Conservation (phyloP, 1,140 invertebrate species). For the Drosophila gunungcola region DNA sequence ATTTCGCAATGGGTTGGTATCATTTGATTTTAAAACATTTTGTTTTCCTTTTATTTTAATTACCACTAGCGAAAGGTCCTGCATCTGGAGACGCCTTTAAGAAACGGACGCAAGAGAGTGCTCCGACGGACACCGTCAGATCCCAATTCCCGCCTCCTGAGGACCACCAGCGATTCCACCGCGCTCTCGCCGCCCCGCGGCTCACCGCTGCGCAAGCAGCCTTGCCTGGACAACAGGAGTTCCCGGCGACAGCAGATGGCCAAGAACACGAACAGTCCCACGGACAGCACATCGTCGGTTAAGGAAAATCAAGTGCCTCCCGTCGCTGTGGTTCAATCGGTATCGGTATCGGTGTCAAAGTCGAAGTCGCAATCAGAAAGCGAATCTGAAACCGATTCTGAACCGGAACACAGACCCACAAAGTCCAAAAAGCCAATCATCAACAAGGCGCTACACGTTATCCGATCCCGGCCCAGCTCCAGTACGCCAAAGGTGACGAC, state of each 20-base stretch:
- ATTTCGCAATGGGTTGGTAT: constrained; percentile 7
- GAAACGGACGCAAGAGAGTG: constrained; percentile 68
- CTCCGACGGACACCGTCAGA: constrained; percentile 30
- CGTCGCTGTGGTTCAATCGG: background rate
- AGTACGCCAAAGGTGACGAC: constrained; percentile 52
- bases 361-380: background rate
- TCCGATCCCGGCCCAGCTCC: background rate
- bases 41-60: constrained; percentile 31
- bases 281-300: constrained; percentile 57
- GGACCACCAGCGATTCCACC: constrained; percentile 10
- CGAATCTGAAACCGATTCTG: constrained; percentile 1
- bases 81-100: constrained; percentile 61
- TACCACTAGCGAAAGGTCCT: constrained; percentile 52
- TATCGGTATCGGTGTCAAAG: background rate
- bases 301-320: constrained; percentile 60
- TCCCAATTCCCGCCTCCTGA: background rate
- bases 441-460: background rate
- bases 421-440: constrained; percentile 2
- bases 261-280: constrained; percentile 49
- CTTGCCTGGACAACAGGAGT: constrained; percentile 42
- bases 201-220: constrained; percentile 60
- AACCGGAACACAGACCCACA: background rate
- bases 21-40: constrained; percentile 17
- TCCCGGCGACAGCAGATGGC: background rate
- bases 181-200: constrained; percentile 13